Evolutionary conservation across 2,888 invertebrate species (phyloP).

Genomic region (Calephelis perditalis): DNA sequence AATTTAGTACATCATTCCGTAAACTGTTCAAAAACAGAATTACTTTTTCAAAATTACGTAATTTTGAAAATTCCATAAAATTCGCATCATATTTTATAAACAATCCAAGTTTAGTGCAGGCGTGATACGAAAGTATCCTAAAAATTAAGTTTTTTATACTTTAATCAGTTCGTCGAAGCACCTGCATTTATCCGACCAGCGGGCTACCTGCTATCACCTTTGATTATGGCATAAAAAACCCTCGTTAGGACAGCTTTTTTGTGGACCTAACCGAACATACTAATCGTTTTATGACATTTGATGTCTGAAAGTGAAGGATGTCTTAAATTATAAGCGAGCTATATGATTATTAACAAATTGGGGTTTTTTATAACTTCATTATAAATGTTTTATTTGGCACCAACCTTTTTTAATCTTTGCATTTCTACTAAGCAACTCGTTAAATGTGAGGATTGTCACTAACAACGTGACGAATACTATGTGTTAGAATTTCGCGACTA

Average conservation of each 20-base stretch:
- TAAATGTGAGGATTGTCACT: no score
- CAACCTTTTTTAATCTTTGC: no score
- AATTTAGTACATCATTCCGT: no score
- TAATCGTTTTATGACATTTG: constrained; percentile 68
- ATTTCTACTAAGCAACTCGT: no score
- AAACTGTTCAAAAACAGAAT: no score
- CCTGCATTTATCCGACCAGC: constrained; percentile 33
- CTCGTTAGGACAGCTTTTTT: constrained; percentile 60
- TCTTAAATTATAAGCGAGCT: constrained; percentile 25
- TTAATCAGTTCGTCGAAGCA: constrained; percentile 35
- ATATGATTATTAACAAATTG: constrained; percentile 19
- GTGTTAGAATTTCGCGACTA: no score
- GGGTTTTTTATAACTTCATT: constrained; percentile 14
- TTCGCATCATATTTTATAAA: constrained; percentile 3
- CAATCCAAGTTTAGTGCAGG: constrained; percentile 4
- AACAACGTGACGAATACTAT: no score
- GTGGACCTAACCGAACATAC: constrained; percentile 43
- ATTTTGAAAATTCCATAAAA: constrained; percentile 1
- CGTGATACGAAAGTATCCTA: constrained; percentile 1
- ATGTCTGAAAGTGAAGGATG: constrained; percentile 51
- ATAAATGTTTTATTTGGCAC: constrained; percentile 1
- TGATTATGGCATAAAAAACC: constrained; percentile 56
- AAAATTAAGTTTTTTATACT: constrained; percentile 12
- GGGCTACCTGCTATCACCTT: constrained; percentile 42
- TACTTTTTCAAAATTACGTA: background rate